These are phyloP conservation scores for Halichoerus grypus DNA, from an alignment of 2,113 vertebrate genomes.

Conservation along the genomic window DNA sequence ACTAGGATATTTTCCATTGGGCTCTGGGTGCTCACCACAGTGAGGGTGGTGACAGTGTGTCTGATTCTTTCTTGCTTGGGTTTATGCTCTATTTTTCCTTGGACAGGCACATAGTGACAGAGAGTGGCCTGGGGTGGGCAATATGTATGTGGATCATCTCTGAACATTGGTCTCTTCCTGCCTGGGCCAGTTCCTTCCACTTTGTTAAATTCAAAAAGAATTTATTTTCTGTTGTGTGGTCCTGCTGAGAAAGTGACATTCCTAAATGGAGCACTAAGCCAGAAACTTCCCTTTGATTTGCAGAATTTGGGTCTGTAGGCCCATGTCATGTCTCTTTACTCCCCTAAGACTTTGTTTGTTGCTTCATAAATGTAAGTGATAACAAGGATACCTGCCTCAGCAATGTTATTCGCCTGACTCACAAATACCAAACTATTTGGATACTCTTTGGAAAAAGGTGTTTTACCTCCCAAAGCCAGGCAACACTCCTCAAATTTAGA, in stretches of 20 bases:
- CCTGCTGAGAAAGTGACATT: neutral
- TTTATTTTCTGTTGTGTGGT: neutral
- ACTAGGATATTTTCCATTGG: neutral
- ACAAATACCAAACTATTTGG: neutral
- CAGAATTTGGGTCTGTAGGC: neutral
- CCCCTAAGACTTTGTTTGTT: neutral
- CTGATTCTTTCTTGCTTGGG: neutral
- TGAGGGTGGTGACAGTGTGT: neutral
- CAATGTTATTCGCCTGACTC: neutral
- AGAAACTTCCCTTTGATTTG: neutral
- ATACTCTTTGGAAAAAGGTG: neutral
- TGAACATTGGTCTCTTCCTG: neutral
- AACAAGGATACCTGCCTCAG: neutral
- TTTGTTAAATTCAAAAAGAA: neutral
- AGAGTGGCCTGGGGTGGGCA: neutral
- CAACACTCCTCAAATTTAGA: neutral
- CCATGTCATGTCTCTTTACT: neutral
- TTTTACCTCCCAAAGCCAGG: neutral
- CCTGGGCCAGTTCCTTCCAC: neutral
- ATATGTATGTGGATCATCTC: neutral
- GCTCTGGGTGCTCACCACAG: neutral
- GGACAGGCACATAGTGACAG: neutral
- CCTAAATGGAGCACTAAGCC: neutral
- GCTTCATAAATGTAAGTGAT: neutral
- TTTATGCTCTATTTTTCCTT: fast-evolving